Base-by-base conservation (phyloP, 2,888 invertebrate species). In the Drosophila pseudotakahashii region DNA sequence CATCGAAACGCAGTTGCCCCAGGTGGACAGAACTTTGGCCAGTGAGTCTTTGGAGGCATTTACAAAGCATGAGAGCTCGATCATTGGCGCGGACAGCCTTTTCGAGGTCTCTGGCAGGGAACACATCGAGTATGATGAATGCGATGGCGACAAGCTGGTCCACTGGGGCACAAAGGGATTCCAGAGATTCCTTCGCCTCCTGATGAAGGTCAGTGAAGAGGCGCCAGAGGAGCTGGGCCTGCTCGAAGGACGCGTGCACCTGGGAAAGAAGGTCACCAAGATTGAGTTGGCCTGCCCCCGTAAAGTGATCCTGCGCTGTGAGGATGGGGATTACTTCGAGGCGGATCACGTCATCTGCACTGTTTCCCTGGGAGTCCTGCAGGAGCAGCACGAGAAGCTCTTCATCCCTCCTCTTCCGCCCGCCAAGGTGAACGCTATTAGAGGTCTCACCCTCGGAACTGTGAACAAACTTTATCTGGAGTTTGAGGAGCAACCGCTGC, bases 401-500 rank as follows among this genome's bases (percentile, higher is more conserved):
- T 94, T 94, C 68, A 79, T 78, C 3, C 94, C 94, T 0, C 58
- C 84, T 1, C 78, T 94, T 36, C 92, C 94, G 0, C 61, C 80
- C 0, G 63, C 75, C 0, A 94, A 94, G 80, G 69, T 91, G 0
- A 89, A 89, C 32, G 92, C 93, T 2, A 94, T 94, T 32, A 81
- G 93, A 91, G 92, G 92, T 23, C 80, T 94, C 14, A 93, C 93
- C 9, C 92, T 94, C 76, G 95, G 95, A 3, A 93, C 93, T 3
- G 94, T 94, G 0, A 92, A 94, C 70, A 95, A 95, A 91, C 92
- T 95, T 45, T 94, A 93, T 79, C 73, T 95, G 7, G 92, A 93
- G 63, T 95, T 94, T 81, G 91, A 93, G 0, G 75, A 92, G 30
- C 92, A 92, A 1, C 94, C 94, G 92, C 94, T 94, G 93, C 91